These are phyloP conservation scores for Stenotaenia linearis DNA, from an alignment of 2,888 invertebrate genomes.

Conservation along the genomic window DNA sequence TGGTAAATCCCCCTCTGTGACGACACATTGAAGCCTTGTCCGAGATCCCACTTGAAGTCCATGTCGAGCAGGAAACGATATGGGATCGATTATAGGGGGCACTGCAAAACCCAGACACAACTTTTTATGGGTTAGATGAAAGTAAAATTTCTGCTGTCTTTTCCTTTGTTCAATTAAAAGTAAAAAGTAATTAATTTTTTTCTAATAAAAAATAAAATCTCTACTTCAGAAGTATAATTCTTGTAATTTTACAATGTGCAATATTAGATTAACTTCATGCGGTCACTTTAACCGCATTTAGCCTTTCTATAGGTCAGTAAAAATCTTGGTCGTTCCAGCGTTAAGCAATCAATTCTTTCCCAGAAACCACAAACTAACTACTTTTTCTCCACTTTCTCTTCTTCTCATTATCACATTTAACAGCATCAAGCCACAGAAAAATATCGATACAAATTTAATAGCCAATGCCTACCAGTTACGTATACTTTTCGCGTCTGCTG, in stretches of 20 bases:
- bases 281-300: too few species aligned
- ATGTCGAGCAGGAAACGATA: slow-evolving; percentile 34
- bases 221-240: too few species aligned
- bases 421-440: background rate
- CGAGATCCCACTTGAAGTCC: slow-evolving; percentile 35
- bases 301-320: too few species aligned
- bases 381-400: background rate
- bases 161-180: too few species aligned
- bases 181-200: too few species aligned
- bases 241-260: too few species aligned
- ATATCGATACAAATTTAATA: background rate
- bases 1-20: slow-evolving; percentile 36
- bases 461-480: slow-evolving; percentile 76
- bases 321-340: background rate
- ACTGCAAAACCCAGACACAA: slow-evolving; percentile 31
- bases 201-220: too few species aligned
- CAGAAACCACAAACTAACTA: background rate
- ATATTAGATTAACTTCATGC: too few species aligned
- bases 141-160: background rate
- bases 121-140: slow-evolving; percentile 20
- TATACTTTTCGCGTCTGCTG: slow-evolving; percentile 82
- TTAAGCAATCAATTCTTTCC: background rate
- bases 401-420: too few species aligned
- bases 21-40: slow-evolving; percentile 36
- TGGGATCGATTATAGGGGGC: slow-evolving; percentile 36